These are phyloP conservation scores for Fregetta grallaria DNA, from an alignment of 2,113 vertebrate species.

Conservation along the genomic window DNA sequence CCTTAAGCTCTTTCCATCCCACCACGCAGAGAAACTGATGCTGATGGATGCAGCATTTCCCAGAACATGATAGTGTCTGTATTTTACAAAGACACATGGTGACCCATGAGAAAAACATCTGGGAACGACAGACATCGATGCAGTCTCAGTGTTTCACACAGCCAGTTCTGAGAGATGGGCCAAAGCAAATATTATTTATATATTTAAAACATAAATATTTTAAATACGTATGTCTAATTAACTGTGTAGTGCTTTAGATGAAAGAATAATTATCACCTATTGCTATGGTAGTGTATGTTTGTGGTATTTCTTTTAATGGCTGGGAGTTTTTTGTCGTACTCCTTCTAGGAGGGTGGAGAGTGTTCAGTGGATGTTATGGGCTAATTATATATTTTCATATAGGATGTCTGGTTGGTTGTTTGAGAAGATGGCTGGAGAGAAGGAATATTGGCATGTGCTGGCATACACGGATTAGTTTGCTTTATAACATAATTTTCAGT, in stretches of 20 bases:
- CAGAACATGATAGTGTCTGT: neutral
- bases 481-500: slow-evolving; percentile 11
- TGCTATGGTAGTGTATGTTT: neutral
- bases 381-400: neutral
- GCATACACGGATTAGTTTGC: neutral
- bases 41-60: neutral
- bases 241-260: neutral
- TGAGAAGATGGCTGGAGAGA: neutral
- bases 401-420: neutral
- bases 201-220: neutral
- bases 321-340: neutral
- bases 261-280: neutral
- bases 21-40: neutral
- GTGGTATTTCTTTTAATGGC: neutral
- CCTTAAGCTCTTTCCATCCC: neutral
- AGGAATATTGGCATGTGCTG: neutral
- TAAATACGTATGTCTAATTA: neutral
- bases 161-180: neutral
- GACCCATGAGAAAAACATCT: neutral
- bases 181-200: neutral
- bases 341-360: neutral
- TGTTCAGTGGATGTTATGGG: neutral
- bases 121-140: neutral
- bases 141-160: neutral
- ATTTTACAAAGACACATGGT: neutral